Evolutionary conservation across 2,113 vertebrate genomes (phyloP).

Genomic region (Trichechus manatus): DNA sequence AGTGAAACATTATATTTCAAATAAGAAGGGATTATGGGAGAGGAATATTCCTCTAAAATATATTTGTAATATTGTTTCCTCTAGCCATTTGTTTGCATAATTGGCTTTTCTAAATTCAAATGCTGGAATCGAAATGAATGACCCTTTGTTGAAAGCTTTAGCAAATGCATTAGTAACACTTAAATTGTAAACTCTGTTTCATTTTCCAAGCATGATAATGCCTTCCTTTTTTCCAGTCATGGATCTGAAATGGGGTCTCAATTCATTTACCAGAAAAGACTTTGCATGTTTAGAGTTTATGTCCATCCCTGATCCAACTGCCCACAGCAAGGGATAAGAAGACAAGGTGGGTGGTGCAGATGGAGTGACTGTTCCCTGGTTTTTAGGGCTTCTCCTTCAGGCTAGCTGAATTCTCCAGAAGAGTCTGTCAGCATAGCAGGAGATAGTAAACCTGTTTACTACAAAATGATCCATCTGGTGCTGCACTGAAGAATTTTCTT

Average conservation of each 20-base stretch:
- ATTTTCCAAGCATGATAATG: conserved; percentile 40
- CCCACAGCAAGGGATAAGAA: background rate
- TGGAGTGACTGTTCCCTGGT: background rate
- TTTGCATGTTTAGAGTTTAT: background rate
- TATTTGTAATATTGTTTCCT: conserved; percentile 34
- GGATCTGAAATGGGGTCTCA: conserved; percentile 61
- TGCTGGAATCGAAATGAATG: conserved; percentile 43
- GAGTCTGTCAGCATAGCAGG: background rate
- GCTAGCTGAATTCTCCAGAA: background rate
- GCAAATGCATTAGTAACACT: conserved; percentile 60
- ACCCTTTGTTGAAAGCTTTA: conserved; percentile 60
- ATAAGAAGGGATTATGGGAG: background rate
- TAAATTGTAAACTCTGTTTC: conserved; percentile 33
- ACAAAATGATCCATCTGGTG: conserved; percentile 48
- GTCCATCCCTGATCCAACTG: background rate
- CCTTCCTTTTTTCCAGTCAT: conserved; percentile 47
- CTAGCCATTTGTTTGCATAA: conserved; percentile 66
- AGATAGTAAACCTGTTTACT: conserved; percentile 31
- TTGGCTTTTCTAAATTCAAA: conserved; percentile 68
- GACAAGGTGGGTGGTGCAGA: rapidly evolving
- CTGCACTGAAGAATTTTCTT: background rate
- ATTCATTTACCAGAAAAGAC: conserved; percentile 28
- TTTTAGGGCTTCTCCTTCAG: background rate
- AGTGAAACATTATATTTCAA: background rate
- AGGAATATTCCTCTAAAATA: conserved; percentile 46